phyloP scores from a whole-genome alignment of 2,113 vertebrate species.

The Tonatia bakeri region DNA sequence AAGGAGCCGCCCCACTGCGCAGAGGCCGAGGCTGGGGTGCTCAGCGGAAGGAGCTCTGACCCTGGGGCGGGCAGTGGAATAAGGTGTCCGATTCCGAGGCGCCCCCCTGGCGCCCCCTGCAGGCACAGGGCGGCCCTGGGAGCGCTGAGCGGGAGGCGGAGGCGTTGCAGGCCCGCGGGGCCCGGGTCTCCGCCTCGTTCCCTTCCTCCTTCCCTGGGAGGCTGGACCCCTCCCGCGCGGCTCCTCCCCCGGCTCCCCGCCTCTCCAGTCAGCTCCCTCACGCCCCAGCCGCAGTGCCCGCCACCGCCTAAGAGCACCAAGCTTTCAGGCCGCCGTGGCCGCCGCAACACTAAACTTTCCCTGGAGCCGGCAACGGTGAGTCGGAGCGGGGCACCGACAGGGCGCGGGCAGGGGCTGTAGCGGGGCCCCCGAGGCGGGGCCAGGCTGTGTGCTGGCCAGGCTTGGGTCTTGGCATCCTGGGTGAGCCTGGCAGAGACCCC shows the following conservation, averaged over 20 bases:
- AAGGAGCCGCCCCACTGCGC: background rate
- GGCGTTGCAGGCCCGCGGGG: background rate
- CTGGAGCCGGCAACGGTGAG: conserved; percentile 51
- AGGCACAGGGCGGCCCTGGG: background rate
- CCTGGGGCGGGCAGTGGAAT: background rate
- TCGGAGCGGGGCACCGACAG: background rate
- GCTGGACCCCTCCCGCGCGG: background rate
- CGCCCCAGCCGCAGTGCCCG: background rate
- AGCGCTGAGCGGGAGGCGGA: background rate
- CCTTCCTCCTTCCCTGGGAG: background rate
- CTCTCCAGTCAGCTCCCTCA: background rate
- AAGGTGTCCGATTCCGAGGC: background rate
- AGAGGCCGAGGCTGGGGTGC: background rate
- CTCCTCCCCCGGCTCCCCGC: conserved; percentile 8
- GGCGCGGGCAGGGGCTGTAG: background rate
- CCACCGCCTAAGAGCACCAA: background rate
- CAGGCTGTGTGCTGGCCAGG: background rate
- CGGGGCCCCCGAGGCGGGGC: background rate
- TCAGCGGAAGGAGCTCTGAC: background rate
- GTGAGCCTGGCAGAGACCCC: background rate
- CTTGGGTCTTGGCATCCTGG: background rate
- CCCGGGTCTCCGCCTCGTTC: background rate
- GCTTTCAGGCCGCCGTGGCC: background rate
- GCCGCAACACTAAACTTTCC: conserved; percentile 60
- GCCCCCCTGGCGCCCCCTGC: background rate